phyloP scores from a whole-genome alignment of 2,888 invertebrate genomes.

The Subacronicta megacephala region DNA sequence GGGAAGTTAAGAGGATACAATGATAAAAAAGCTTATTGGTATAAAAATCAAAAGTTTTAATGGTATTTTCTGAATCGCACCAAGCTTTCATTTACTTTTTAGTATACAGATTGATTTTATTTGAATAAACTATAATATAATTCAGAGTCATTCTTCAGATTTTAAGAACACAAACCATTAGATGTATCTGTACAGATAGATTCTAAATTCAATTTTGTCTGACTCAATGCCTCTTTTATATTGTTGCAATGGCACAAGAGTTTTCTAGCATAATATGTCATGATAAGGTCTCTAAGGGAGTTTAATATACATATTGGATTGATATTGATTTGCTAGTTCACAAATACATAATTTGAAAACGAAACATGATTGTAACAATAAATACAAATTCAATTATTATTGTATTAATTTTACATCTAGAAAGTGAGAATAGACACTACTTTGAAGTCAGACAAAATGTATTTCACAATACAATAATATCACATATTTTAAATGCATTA shows the following conservation, averaged over 20 bases:
- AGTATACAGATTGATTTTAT: constrained; percentile 89
- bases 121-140: constrained; percentile 87
- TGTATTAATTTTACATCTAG: constrained; percentile 71
- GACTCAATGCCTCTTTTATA: constrained; percentile 77
- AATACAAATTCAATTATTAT: constrained; percentile 75
- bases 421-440: constrained; percentile 83
- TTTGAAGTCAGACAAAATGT: constrained; percentile 89
- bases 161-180: constrained; percentile 76
- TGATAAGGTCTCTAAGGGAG: constrained; percentile 60
- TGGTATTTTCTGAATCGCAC: constrained; percentile 90
- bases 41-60: constrained; percentile 90
- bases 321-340: constrained; percentile 54
- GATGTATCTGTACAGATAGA: constrained; percentile 77
- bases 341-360: constrained; percentile 62
- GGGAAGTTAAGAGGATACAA: constrained; percentile 44
- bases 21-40: constrained; percentile 84
- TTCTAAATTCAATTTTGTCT: constrained; percentile 85
- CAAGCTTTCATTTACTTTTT: constrained; percentile 90
- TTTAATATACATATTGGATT: constrained; percentile 45
- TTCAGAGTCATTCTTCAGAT: constrained; percentile 79
- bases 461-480: constrained; percentile 88
- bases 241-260: constrained; percentile 81
- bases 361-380: constrained; percentile 65
- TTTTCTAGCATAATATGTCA: constrained; percentile 58
- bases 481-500: constrained; percentile 89